Percentiles rank a stretch among this genome's conserved stretches.
phyloP scores from a whole-genome alignment of 2,888 invertebrate genomes.

The Pteria penguin region DNA sequence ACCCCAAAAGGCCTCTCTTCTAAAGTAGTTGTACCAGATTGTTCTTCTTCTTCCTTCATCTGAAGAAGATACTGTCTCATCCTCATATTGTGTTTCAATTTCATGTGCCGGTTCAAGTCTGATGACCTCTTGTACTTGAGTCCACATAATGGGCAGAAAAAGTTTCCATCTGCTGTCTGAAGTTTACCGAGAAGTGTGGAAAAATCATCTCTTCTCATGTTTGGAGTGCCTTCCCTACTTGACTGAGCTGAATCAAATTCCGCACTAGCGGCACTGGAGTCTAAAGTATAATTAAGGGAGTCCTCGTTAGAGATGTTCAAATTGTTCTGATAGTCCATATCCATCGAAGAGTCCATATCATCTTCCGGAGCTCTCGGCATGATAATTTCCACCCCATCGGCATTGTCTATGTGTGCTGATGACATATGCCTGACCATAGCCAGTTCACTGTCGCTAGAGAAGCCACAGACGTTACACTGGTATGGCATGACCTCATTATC shows the following conservation, averaged over 20 bases:
- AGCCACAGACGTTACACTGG: constrained; percentile 73
- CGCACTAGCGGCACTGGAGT: background rate
- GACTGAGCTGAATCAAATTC: background rate
- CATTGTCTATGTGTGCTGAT: constrained; percentile 61
- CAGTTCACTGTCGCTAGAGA: constrained; percentile 71
- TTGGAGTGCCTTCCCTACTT: background rate
- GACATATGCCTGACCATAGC: constrained; percentile 73
- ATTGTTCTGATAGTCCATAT: background rate
- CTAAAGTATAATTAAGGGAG: background rate
- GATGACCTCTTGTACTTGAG: constrained; percentile 72
- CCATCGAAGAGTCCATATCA: constrained; percentile 35
- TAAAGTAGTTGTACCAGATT: constrained; percentile 28
- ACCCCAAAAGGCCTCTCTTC: constrained; percentile 15
- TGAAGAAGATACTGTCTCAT: constrained; percentile 62
- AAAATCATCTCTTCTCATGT: constrained; percentile 8
- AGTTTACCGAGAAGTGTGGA: constrained; percentile 16
- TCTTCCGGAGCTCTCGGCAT: constrained; percentile 35
- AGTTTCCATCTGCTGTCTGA: constrained; percentile 50
- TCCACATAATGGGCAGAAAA: constrained; percentile 61
- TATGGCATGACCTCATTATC: constrained; percentile 52
- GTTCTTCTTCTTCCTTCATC: constrained; percentile 18
- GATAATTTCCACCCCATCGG: constrained; percentile 46
- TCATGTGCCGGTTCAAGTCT: constrained; percentile 77
- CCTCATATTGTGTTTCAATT: constrained; percentile 72
- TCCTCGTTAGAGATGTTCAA: background rate